Conservation (phyloP, 2,113 vertebrate genomes). For the Oreochromis tanganicae region DNA sequence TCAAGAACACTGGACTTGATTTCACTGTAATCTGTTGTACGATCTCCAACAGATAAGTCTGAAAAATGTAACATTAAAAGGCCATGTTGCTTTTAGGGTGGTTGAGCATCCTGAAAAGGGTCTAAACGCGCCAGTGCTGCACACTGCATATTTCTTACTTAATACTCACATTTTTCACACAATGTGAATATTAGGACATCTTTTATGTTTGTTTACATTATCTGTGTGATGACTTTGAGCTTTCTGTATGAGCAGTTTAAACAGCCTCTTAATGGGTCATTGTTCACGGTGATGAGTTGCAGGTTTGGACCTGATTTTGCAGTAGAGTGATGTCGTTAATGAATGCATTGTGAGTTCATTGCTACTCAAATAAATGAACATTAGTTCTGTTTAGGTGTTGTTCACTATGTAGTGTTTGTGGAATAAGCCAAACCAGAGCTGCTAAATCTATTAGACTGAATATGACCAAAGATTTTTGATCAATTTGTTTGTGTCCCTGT, state of each 20-base stretch:
- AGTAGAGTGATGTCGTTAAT: too few species aligned
- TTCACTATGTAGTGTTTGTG: too few species aligned
- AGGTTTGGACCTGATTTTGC: too few species aligned
- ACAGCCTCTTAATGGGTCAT: neutral
- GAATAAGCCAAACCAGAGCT: too few species aligned
- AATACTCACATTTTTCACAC: neutral
- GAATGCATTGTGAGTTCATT: too few species aligned
- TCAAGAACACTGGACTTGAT: neutral
- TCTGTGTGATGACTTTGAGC: neutral
- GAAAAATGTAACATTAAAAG: neutral
- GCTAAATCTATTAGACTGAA: neutral
- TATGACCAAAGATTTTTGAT: neutral
- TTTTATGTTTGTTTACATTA: neutral
- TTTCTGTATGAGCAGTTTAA: neutral
- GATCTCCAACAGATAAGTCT: neutral
- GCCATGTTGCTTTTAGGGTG: neutral
- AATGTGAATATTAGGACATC: neutral
- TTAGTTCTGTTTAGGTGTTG: too few species aligned
- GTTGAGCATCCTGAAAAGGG: neutral
- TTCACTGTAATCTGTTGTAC: neutral
- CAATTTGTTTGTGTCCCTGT: neutral
- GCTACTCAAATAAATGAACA: too few species aligned
- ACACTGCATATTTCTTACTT: neutral
- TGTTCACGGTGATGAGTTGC: neutral
- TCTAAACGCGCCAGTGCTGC: fast-evolving